Evolutionary conservation across 53 echinoderm and acorn worm genomes (phyloP), one percentile per base, ranked within the genome.

Genomic region (Echinometra lucunter): DNA sequence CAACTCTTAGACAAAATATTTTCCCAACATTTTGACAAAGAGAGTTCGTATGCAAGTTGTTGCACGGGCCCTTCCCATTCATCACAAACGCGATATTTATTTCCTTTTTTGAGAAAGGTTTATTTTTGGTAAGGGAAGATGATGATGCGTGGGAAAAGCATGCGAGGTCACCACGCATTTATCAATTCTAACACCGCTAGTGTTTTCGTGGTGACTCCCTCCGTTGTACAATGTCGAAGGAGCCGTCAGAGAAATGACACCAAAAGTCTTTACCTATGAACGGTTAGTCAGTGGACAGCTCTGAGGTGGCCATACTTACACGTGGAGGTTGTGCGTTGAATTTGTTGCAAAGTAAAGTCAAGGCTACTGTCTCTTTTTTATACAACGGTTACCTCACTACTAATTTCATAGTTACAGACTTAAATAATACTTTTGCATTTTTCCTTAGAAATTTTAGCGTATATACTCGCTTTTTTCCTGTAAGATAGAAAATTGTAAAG

Each of bases 121-220:
- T 85, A 85, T 85, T 85, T 85, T 85, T 28, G 28, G 45, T 3
- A 85, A 85, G 45, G 49, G 85, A 85, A 49, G 63, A 63, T 63
- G 44, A 30, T 85, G 85, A 49, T 49, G 42, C 85, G 85, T 85
- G 85, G 85, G 85, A 85, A 85, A 49, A 49, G 15, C 27, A 47
- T 30, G 49, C 85, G 28, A 28, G 85, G 49, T n/a, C 85, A 49
- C 27, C 30, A 28, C 45, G 44, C 49, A 85, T 85, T 49, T 85
- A 47, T 85, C 45, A 49, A 49, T 28, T 85, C 85, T 45, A 49
- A 85, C 49, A 53, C 49, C 85, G 85, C 47, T 16, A 49, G 85
- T 85, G 85, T 49, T 85, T 85, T 85, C 12, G 27, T 85, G 12
- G 85, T 85, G 47, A 85, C n/a, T 45, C n/a, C n/a, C n/a, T n/a